Evolutionary conservation across 2,888 invertebrate species (phyloP), one percentile per base, ranked within the genome.

Genomic region (Drosophila tanythrix): DNA sequence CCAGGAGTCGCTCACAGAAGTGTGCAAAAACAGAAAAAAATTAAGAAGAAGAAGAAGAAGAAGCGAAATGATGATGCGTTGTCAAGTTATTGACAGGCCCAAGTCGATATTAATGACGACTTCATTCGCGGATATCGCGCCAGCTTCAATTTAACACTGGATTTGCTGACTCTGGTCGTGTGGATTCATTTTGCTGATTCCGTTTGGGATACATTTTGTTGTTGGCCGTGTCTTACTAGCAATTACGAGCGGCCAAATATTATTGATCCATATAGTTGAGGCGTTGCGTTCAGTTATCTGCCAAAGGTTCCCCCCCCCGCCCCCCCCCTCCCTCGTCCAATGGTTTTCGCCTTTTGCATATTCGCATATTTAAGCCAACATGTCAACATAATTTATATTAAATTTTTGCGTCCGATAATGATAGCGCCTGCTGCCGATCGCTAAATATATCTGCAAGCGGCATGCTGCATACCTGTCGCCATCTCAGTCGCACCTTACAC

Each of bases 311-410:
- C 2, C 25, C 27, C 29, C 6, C 4, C 1, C 21, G 0, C 21
- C 21, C 21, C 21, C 3, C 1, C 18, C 36, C 33, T 7, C 3
- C 0, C 10, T 25, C 15, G 10, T 5, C 13, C 13, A 46, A 13
- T 13, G 21, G 46, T 2, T 2, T 25, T 25, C 21, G 21, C 21
- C 21, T 25, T 46, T 46, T 46, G 21, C 46, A 46, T 46, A 15
- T 46, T 59, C 68, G 35, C 83, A 83, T 87, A 86, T 89, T 90
- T 90, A 88, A 90, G 84, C 88, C 91, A 89, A 89, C 85, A 91
- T 91, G 91, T 91, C 91, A 91, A 91, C 91, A 90, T 91, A 91
- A 91, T 91, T 91, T 90, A 91, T 91, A 90, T 91, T 90, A 90
- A 90, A 90, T 89, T 89, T 91, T 83, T 89, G 88, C 82, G 88